phyloP scores from a whole-genome alignment of 2,888 invertebrate genomes.

The Listrodromus nycthemerus region DNA sequence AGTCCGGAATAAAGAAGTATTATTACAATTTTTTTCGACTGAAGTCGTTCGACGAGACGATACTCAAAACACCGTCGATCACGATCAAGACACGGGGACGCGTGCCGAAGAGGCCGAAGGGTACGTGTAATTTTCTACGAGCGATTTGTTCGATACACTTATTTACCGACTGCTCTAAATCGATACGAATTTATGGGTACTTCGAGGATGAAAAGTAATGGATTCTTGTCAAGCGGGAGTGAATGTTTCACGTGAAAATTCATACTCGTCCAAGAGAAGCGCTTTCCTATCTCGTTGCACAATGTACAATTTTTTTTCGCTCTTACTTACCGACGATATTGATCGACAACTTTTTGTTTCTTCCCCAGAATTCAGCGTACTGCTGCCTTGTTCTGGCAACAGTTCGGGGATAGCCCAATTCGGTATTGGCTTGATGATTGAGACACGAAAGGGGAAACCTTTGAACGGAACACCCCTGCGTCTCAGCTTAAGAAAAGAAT shows the following conservation, averaged over 20 bases:
- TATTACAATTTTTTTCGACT: constrained; percentile 94
- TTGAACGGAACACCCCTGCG: constrained; percentile 95
- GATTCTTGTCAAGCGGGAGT: no score
- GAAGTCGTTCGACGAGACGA: constrained; percentile 93
- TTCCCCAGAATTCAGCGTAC: constrained; percentile 93
- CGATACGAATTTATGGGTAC: no score
- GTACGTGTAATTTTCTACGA: constrained; percentile 84
- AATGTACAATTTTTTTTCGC: no score
- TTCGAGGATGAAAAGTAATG: no score
- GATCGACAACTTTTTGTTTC: not conserved
- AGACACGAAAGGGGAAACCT: constrained; percentile 91
- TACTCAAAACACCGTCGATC: constrained; percentile 94
- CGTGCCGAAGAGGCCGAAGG: constrained; percentile 94
- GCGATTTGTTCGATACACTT: not conserved
- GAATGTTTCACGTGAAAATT: no score
- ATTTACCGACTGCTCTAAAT: no score
- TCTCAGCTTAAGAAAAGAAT: constrained; percentile 95
- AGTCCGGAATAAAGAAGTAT: constrained; percentile 92
- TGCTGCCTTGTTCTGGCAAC: constrained; percentile 94
- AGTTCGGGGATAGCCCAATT: constrained; percentile 95
- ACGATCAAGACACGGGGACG: constrained; percentile 94
- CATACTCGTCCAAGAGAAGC: no score
- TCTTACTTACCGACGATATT: not conserved
- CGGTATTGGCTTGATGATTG: constrained; percentile 93
- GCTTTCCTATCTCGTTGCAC: no score